Conservation (phyloP, 2,113 vertebrate species). For the Chinchilla lanigera region DNA sequence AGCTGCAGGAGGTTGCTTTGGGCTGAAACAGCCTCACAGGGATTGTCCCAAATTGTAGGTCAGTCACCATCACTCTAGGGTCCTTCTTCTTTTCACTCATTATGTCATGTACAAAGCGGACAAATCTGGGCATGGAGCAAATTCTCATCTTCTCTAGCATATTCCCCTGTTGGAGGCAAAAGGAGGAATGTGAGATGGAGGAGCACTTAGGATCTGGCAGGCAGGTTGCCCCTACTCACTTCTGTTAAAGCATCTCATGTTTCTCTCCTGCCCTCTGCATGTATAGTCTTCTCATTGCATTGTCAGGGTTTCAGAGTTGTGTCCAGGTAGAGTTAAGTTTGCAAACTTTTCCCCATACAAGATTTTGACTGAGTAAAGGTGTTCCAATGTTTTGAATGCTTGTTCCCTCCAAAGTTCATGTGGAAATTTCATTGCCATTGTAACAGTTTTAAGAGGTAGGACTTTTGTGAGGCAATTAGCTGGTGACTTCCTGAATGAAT, state of each 20-base stretch:
- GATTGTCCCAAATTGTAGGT: constrained; percentile 86
- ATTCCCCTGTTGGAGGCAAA: constrained; percentile 82
- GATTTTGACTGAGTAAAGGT: neutral
- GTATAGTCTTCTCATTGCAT: no score
- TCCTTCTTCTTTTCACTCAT: constrained; percentile 71
- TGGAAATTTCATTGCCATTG: neutral
- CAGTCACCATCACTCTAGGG: constrained; percentile 81
- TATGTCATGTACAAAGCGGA: constrained; percentile 56
- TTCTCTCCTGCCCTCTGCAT: neutral
- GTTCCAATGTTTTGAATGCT: neutral
- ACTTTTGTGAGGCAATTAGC: neutral
- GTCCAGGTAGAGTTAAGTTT: neutral
- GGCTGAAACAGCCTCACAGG: constrained; percentile 89
- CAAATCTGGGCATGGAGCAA: constrained; percentile 84
- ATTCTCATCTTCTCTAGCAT: constrained; percentile 87
- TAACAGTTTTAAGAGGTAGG: neutral
- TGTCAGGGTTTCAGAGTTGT: neutral
- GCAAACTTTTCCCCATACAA: neutral
- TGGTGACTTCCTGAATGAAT: neutral
- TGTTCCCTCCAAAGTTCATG: neutral
- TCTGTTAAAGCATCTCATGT: no score
- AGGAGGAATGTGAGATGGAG: neutral
- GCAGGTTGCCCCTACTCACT: neutral
- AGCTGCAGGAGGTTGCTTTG: constrained; percentile 67
- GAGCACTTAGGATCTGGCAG: neutral